A percentile compares a stretch with the other conserved stretches of the same genome.
These are phyloP conservation scores for Zonitis immaculata DNA, from an alignment of 2,888 invertebrate genomes.

Conservation along the genomic window DNA sequence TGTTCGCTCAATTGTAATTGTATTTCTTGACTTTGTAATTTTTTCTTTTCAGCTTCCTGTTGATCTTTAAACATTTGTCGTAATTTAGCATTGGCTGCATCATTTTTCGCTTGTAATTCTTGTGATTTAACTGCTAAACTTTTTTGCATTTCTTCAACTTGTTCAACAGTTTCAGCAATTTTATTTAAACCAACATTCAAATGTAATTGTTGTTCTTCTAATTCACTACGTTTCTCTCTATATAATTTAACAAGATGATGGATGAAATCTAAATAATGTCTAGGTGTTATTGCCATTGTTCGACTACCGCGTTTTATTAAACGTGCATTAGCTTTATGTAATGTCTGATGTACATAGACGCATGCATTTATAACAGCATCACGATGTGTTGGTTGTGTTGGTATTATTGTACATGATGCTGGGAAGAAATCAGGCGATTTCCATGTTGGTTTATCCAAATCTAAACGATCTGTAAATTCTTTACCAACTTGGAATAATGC, in stretches of 20 bases:
- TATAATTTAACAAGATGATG: constrained; percentile 98
- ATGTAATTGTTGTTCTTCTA: constrained; percentile 98
- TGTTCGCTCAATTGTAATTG: constrained; percentile 78
- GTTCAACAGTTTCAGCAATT: constrained; percentile 98
- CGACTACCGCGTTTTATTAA: constrained; percentile 88
- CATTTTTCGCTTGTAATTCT: constrained; percentile 94
- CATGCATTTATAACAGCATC: constrained; percentile 98
- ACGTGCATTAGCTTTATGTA: constrained; percentile 90
- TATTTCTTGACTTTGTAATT: constrained; percentile 96
- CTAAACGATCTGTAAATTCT: constrained; percentile 94
- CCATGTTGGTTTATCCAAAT: constrained; percentile 85
- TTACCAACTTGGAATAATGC: constrained; percentile 92
- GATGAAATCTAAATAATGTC: constrained; percentile 98
- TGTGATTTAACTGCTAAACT: constrained; percentile 95
- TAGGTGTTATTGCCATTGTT: constrained; percentile 96
- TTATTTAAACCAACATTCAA: constrained; percentile 97
- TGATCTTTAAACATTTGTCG: constrained; percentile 99
- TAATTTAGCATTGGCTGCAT: constrained; percentile 98
- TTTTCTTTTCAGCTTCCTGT: constrained; percentile 98
- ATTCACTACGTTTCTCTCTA: constrained; percentile 94
- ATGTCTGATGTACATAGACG: constrained; percentile 96
- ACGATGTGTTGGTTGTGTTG: constrained; percentile 73
- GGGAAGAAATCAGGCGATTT: constrained; percentile 87
- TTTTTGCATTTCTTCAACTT: constrained; percentile 99
- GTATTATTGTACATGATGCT: constrained; percentile 72